Conservation (phyloP, 2,888 invertebrate species). For the Drosophila fungiperda region DNA sequence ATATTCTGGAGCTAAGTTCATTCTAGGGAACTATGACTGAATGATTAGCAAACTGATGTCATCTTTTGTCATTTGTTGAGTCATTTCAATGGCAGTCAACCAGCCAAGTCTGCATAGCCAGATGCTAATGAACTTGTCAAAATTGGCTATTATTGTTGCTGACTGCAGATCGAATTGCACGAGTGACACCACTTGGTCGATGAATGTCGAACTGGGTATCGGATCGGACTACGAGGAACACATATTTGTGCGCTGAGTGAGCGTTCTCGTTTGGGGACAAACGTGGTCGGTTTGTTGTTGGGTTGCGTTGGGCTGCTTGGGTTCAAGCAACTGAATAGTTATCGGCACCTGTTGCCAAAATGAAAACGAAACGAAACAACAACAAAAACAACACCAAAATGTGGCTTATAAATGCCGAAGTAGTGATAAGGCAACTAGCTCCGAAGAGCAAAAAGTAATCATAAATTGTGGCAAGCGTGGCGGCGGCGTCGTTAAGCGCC, state of each 20-base stretch:
- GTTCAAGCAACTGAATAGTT: slow-evolving; percentile 25
- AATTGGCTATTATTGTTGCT: slow-evolving; percentile 21
- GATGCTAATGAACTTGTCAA: slow-evolving; percentile 53
- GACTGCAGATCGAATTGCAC: slow-evolving; percentile 31
- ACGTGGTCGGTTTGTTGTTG: slow-evolving; percentile 1
- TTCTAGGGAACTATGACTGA: not conserved
- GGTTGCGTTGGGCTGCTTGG: not conserved
- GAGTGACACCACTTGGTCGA: slow-evolving; percentile 38
- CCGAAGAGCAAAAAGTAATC: slow-evolving; percentile 41
- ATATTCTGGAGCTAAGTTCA: not conserved
- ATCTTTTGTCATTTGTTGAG: slow-evolving; percentile 8
- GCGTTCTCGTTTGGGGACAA: slow-evolving; percentile 20
- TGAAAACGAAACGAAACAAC: not conserved
- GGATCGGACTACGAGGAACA: slow-evolving; percentile 17
- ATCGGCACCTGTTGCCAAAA: slow-evolving; percentile 20
- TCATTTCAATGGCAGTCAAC: slow-evolving; percentile 27
- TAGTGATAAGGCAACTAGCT: slow-evolving; percentile 68
- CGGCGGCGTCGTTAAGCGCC: slow-evolving; percentile 35
- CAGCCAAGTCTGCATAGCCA: slow-evolving; percentile 19
- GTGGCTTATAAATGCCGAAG: slow-evolving; percentile 38
- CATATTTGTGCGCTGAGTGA: slow-evolving; percentile 54
- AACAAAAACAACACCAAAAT: slow-evolving; percentile 8
- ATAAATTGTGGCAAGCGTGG: slow-evolving; percentile 54
- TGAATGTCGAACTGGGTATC: slow-evolving; percentile 10
- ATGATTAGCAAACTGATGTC: slow-evolving; percentile 5